Percentiles rank a stretch among this genome's conserved stretches.
Conservation (phyloP, 2,113 vertebrate genomes). For the Dasyprocta punctata region DNA sequence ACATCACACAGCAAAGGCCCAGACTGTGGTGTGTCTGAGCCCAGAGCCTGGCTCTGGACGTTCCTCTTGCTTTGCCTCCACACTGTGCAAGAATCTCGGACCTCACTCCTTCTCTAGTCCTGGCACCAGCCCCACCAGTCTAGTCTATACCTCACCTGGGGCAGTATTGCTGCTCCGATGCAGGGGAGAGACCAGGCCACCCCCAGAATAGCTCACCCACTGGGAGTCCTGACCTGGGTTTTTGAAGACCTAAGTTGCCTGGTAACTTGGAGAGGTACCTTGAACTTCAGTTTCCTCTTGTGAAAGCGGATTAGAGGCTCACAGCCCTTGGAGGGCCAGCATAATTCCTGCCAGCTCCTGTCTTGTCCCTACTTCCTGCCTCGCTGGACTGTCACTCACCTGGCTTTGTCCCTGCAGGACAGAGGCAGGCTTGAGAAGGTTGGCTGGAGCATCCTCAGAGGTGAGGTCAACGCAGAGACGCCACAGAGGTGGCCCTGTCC, state of each 20-base stretch:
- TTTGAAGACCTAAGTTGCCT: background rate
- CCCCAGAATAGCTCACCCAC: background rate
- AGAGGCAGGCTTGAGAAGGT: background rate
- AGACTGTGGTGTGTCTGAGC: background rate
- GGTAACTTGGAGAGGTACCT: background rate
- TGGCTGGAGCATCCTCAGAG: background rate
- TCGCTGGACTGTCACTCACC: slow-evolving; percentile 62
- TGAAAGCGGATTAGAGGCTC: background rate
- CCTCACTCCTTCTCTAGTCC: background rate
- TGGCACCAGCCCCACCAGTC: background rate
- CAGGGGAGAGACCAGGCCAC: background rate
- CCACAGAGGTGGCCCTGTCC: background rate
- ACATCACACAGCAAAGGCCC: background rate
- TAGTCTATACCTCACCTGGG: too few relatives aligned
- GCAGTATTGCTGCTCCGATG: background rate
- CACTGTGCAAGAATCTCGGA: rapidly evolving
- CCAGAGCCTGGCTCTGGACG: background rate
- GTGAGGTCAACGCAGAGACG: rapidly evolving
- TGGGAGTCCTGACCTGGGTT: background rate
- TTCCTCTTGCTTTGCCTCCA: background rate
- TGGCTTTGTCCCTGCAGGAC: background rate
- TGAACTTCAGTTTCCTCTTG: background rate
- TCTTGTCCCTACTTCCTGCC: background rate
- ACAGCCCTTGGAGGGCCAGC: background rate
- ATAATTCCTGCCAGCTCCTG: background rate